Evolutionary conservation across 2,888 invertebrate species (phyloP).

Genomic region (Rhamnusium bicolor): DNA sequence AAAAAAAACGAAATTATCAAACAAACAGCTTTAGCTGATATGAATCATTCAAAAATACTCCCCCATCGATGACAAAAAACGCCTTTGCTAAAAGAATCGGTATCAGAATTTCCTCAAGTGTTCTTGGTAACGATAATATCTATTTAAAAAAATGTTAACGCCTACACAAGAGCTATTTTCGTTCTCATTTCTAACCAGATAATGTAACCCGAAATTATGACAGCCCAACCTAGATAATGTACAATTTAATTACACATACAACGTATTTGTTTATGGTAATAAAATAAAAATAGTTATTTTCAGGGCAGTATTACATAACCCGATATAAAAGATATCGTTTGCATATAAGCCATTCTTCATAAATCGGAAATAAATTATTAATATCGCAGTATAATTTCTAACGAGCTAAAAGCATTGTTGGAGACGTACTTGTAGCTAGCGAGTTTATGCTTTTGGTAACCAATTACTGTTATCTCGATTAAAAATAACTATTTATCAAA

Average conservation of each 20-base stretch:
- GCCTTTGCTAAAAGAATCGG: not conserved
- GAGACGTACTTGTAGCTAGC: not conserved
- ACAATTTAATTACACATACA: not conserved
- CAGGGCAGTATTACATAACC: not conserved
- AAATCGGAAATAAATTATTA: not conserved
- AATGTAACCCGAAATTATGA: not conserved
- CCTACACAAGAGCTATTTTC: constrained; percentile 6
- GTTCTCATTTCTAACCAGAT: not conserved
- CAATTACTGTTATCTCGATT: not conserved
- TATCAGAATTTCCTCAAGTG: not conserved
- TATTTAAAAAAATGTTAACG: constrained; percentile 1
- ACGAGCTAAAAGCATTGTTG: not conserved
- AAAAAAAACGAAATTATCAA: too few relatives aligned
- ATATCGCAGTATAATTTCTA: not conserved
- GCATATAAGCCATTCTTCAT: too few relatives aligned
- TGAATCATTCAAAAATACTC: not conserved
- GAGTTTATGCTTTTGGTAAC: not conserved
- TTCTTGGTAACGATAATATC: not conserved
- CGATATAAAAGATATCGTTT: too few relatives aligned
- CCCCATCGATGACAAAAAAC: not conserved
- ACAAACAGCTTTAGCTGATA: too few relatives aligned
- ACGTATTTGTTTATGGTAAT: not conserved
- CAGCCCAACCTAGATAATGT: not conserved
- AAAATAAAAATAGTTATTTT: not conserved
- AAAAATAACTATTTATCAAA: not conserved